Evolutionary conservation across 2,888 invertebrate species (phyloP).

Genomic region (Drosophila algonquin): DNA sequence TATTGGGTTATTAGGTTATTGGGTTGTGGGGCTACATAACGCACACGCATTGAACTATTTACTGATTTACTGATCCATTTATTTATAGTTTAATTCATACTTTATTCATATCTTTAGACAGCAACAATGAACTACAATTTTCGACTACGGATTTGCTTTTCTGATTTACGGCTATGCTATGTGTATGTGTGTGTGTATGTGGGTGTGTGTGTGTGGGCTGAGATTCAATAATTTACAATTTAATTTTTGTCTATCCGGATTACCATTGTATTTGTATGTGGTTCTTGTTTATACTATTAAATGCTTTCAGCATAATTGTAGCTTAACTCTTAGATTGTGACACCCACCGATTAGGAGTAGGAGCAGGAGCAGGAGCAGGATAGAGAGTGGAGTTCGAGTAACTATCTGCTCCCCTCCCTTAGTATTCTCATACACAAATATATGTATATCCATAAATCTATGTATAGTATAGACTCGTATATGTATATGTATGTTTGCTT

Average conservation of each 20-base stretch:
- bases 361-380: background rate
- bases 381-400: background rate
- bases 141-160: conserved; percentile 48
- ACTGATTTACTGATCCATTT: conserved; percentile 45
- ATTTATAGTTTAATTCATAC: conserved; percentile 22
- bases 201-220: background rate
- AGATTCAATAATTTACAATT: conserved; percentile 52
- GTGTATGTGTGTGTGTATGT: background rate
- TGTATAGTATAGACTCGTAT: conserved; percentile 15
- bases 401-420: conserved; percentile 12
- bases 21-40: conserved; percentile 35
- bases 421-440: conserved; percentile 12
- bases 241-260: conserved; percentile 36
- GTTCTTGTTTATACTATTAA: conserved; percentile 56
- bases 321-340: conserved; percentile 25
- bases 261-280: conserved; percentile 6
- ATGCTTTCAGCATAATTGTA: conserved; percentile 72
- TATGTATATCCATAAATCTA: conserved; percentile 18
- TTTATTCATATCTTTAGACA: conserved; percentile 49
- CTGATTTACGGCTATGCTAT: background rate
- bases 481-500: background rate
- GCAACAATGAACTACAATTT: conserved; percentile 66
- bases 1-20: too few species aligned
- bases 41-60: conserved; percentile 40
- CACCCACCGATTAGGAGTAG: background rate